Evolutionary conservation across 1,140 invertebrate genomes (phyloP).

Genomic region (Sarcophaga bullata): DNA sequence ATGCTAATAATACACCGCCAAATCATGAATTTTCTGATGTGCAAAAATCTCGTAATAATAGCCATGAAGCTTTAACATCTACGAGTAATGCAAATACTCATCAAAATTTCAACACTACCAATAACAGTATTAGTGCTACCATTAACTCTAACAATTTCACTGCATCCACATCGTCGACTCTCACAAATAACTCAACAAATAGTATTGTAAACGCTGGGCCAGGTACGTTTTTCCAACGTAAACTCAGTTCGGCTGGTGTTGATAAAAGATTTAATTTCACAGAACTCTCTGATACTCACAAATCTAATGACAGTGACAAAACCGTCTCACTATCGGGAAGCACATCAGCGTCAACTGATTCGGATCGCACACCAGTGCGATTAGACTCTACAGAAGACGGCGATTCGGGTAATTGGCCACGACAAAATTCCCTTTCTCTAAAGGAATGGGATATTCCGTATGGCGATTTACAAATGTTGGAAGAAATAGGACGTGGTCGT

Average conservation of each 20-base stretch:
- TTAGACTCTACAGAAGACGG: constrained; percentile 89
- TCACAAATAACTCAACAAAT: constrained; percentile 39
- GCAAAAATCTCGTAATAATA: background rate
- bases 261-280: constrained; percentile 57
- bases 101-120: background rate
- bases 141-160: constrained; percentile 13
- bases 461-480: constrained; percentile 88
- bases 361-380: constrained; percentile 81
- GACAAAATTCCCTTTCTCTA: constrained; percentile 93
- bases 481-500: constrained; percentile 88
- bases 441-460: constrained; percentile 98
- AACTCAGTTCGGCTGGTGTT: constrained; percentile 59
- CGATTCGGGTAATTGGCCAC: constrained; percentile 77
- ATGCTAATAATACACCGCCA: constrained; percentile 31
- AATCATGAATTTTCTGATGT: constrained; percentile 30
- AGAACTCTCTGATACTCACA: constrained; percentile 76
- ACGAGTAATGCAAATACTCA: constrained; percentile 12
- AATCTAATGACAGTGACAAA: constrained; percentile 85
- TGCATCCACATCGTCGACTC: constrained; percentile 31
- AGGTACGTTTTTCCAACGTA: constrained; percentile 57
- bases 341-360: constrained; percentile 82
- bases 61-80: constrained; percentile 24
- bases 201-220: constrained; percentile 53
- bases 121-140: background rate
- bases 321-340: constrained; percentile 79